Conservation (phyloP, 2,113 vertebrate species). For the Vombatus ursinus region DNA sequence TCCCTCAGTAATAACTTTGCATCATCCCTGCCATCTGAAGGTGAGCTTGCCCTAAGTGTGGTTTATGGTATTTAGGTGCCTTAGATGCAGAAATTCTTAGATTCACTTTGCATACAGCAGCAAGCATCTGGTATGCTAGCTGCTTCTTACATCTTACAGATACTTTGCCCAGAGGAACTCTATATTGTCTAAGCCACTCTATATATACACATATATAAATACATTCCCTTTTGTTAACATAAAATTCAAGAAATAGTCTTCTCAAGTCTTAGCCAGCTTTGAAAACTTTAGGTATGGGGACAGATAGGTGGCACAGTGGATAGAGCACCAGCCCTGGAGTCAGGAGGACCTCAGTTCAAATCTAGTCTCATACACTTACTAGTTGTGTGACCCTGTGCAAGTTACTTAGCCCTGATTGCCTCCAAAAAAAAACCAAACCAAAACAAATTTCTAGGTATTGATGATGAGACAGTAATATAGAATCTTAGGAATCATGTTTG, state of each 20-base stretch:
- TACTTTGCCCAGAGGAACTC: not conserved
- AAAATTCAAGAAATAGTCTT: slow-evolving; percentile 15
- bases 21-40: not conserved
- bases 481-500: not conserved
- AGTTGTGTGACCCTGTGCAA: too few species aligned
- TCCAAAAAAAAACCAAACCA: too few species aligned
- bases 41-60: not conserved
- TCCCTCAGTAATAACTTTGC: not conserved
- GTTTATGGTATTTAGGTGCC: not conserved
- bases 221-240: slow-evolving; percentile 18
- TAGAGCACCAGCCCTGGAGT: too few species aligned
- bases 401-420: too few species aligned
- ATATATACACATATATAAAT: not conserved
- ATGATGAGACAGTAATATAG: not conserved
- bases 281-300: not conserved
- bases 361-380: too few species aligned
- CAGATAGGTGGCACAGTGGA: too few species aligned
- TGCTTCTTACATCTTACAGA: not conserved
- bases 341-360: too few species aligned
- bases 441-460: not conserved
- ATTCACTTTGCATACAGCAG: not conserved
- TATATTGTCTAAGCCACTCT: not conserved
- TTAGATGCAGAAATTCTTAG: not conserved
- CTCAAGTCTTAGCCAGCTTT: slow-evolving; percentile 10
- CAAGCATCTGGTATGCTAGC: slow-evolving; percentile 5